Evolutionary conservation across 2,113 vertebrate species (phyloP).

Genomic region (Dunckerocampus dactyliophorus): DNA sequence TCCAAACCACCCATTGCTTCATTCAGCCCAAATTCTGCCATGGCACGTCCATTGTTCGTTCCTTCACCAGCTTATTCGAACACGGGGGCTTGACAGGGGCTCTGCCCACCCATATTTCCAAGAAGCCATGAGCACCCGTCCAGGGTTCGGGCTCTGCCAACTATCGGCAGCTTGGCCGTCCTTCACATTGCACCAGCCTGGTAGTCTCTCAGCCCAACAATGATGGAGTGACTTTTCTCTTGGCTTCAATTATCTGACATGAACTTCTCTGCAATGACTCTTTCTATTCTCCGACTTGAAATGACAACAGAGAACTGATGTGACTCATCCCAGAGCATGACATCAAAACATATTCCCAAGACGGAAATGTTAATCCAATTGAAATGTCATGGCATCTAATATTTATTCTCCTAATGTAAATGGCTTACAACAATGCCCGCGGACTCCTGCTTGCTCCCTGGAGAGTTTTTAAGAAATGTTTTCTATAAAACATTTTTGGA

Average conservation of each 20-base stretch:
- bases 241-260: constrained; percentile 14
- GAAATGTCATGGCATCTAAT: constrained; percentile 59
- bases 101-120: constrained; percentile 48
- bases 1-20: constrained; percentile 13
- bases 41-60: constrained; percentile 13
- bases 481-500: constrained; percentile 15
- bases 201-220: constrained; percentile 6
- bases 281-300: not conserved
- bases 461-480: constrained; percentile 11
- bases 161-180: constrained; percentile 36
- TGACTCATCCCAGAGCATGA: constrained; percentile 32
- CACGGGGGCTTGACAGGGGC: constrained; percentile 14
- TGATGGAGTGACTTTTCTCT: constrained; percentile 13
- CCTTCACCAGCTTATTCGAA: constrained; percentile 20
- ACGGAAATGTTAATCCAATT: constrained; percentile 34
- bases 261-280: constrained; percentile 1
- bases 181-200: constrained; percentile 27
- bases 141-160: constrained; percentile 33
- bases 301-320: constrained; percentile 12
- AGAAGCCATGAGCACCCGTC: constrained; percentile 29
- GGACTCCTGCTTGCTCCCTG: constrained; percentile 12
- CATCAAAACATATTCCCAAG: constrained; percentile 46
- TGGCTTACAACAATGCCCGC: constrained; percentile 30
- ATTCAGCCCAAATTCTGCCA: constrained; percentile 6
- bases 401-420: constrained; percentile 36